A percentile compares a stretch with the other conserved stretches of the same genome.
These are phyloP conservation scores for Drosophila buzzatii DNA, from an alignment of 2,888 invertebrate genomes.

Conservation along the genomic window DNA sequence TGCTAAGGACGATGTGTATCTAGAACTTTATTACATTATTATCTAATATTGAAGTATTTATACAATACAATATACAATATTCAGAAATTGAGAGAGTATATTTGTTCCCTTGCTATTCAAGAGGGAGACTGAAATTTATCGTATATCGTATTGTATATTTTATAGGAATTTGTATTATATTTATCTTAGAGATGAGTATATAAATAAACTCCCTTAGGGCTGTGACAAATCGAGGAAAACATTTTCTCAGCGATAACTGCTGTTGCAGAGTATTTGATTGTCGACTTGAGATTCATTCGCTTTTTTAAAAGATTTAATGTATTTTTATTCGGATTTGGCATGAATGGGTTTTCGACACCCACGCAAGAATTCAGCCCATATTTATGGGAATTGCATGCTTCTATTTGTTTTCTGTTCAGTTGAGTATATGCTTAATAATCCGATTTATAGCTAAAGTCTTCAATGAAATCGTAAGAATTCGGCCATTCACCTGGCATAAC, in stretches of 20 bases:
- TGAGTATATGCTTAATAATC: slow-evolving; percentile 21
- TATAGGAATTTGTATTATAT: no score
- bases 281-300: background rate
- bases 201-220: no score
- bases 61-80: no score
- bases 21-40: no score
- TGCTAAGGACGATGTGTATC: background rate
- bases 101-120: no score
- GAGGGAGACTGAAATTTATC: no score
- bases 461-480: slow-evolving; percentile 43
- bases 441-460: slow-evolving; percentile 25
- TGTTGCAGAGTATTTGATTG: background rate
- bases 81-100: no score
- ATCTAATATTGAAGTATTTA: no score
- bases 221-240: no score
- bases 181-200: no score
- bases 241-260: no score
- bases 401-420: slow-evolving; percentile 11
- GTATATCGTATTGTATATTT: no score
- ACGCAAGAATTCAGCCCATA: slow-evolving; percentile 18
- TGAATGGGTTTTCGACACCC: slow-evolving; percentile 41
- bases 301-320: slow-evolving; percentile 1
- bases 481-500: slow-evolving; percentile 41
- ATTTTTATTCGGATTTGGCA: slow-evolving; percentile 27
- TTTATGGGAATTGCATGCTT: slow-evolving; percentile 36